Conservation (phyloP, 2,113 vertebrate genomes). For the Leptocoma aspasia region DNA sequence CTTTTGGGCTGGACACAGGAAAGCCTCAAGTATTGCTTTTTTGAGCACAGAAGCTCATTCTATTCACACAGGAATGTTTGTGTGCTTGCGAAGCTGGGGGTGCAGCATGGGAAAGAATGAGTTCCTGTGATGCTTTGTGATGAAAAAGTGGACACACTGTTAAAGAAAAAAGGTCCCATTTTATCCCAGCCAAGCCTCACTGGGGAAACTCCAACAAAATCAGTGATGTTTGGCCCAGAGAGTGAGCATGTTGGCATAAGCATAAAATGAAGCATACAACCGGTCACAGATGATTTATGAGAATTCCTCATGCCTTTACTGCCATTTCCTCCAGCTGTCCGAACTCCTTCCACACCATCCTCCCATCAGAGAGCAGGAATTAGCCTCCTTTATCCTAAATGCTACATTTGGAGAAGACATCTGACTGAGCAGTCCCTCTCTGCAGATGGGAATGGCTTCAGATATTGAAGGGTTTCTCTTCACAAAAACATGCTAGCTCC, state of each 20-base stretch:
- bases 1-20: neutral
- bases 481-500: neutral
- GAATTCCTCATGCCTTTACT: slow-evolving; percentile 3
- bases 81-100: neutral
- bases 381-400: neutral
- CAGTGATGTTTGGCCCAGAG: slow-evolving; percentile 18
- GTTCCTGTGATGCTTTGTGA: slow-evolving; percentile 12
- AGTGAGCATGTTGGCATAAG: neutral
- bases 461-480: neutral
- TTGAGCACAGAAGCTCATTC: neutral
- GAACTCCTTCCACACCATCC: neutral
- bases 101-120: neutral
- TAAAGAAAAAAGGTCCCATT: slow-evolving; percentile 7
- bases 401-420: neutral
- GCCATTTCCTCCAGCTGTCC: neutral
- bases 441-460: neutral
- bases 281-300: slow-evolving; percentile 8
- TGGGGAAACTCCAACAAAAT: slow-evolving; percentile 48
- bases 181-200: slow-evolving; percentile 1
- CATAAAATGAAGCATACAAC: slow-evolving; percentile 3
- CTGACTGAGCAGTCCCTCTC: neutral
- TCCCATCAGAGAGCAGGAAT: neutral
- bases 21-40: neutral
- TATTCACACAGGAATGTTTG: neutral
- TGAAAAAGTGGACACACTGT: neutral